Evolutionary conservation across 2,797 vertebrate species (phyloP).

Genomic region (Lagodon rhomboides): DNA sequence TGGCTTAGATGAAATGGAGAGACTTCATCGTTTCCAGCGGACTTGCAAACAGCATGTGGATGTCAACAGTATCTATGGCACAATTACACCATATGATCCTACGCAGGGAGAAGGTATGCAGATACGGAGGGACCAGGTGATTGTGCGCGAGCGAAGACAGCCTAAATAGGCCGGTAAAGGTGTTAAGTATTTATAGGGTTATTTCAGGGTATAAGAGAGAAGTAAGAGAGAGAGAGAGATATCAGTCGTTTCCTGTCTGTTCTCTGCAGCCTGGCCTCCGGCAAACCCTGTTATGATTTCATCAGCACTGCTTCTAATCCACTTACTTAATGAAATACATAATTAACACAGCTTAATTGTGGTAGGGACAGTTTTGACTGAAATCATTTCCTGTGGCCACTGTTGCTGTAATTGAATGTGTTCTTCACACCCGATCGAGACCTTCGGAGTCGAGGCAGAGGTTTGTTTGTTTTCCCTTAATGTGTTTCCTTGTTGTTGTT

Average conservation of each 20-base stretch:
- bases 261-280: slow-evolving; percentile 88
- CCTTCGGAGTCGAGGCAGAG: slow-evolving; percentile 88
- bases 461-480: slow-evolving; percentile 59
- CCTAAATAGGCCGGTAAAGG: slow-evolving; percentile 71
- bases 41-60: slow-evolving; percentile 74
- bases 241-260: slow-evolving; percentile 79
- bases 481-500: slow-evolving; percentile 42
- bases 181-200: slow-evolving; percentile 81
- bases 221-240: slow-evolving; percentile 69
- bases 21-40: slow-evolving; percentile 69
- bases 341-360: slow-evolving; percentile 99
- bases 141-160: slow-evolving; percentile 63
- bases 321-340: slow-evolving; percentile 99
- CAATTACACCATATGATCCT: slow-evolving; percentile 77
- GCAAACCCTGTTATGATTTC: slow-evolving; percentile 91
- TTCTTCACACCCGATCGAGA: slow-evolving; percentile 93
- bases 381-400: slow-evolving; percentile 98
- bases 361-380: slow-evolving; percentile 97
- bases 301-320: slow-evolving; percentile 96
- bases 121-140: slow-evolving; percentile 65
- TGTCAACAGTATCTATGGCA: slow-evolving; percentile 79
- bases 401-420: slow-evolving; percentile 97
- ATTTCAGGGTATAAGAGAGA: slow-evolving; percentile 73
- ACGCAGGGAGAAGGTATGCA: slow-evolving; percentile 62
- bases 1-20: slow-evolving; percentile 73